Evolutionary conservation across 2,888 invertebrate genomes (phyloP).

Genomic region (Rhyacophila evoluta): DNA sequence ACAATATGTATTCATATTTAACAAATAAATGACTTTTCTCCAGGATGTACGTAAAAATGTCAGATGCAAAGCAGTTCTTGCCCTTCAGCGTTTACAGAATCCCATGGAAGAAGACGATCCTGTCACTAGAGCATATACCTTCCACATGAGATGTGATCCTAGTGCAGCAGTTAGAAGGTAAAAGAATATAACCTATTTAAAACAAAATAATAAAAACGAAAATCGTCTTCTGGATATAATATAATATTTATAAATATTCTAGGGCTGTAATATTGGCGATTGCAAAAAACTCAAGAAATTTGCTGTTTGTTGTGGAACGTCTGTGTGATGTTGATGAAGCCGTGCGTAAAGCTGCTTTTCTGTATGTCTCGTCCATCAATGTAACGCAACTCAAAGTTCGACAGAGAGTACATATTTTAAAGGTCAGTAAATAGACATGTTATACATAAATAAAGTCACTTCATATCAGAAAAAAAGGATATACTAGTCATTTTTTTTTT

Average conservation of each 20-base stretch:
- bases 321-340: constrained; percentile 82
- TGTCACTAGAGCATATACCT: constrained; percentile 78
- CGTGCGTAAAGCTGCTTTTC: constrained; percentile 74
- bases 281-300: constrained; percentile 78
- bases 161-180: constrained; percentile 78
- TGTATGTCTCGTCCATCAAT: constrained; percentile 66
- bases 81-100: constrained; percentile 84
- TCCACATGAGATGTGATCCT: constrained; percentile 81
- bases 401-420: constrained; percentile 65
- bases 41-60: constrained; percentile 82
- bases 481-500: no score
- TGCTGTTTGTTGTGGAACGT: constrained; percentile 78
- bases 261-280: constrained; percentile 79
- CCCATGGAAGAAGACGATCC: constrained; percentile 80
- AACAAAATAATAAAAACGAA: no score
- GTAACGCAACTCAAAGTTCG: constrained; percentile 66
- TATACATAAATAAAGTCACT: no score
- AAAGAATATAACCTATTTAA: neutral
- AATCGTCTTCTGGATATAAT: no score
- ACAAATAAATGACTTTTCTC: no score
- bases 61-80: constrained; percentile 82
- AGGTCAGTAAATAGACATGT: constrained; percentile 60
- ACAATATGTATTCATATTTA: no score
- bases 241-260: no score
- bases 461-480: no score